Evolutionary conservation across 1,140 invertebrate genomes (phyloP).

Genomic region (Leptopilina boulardi): DNA sequence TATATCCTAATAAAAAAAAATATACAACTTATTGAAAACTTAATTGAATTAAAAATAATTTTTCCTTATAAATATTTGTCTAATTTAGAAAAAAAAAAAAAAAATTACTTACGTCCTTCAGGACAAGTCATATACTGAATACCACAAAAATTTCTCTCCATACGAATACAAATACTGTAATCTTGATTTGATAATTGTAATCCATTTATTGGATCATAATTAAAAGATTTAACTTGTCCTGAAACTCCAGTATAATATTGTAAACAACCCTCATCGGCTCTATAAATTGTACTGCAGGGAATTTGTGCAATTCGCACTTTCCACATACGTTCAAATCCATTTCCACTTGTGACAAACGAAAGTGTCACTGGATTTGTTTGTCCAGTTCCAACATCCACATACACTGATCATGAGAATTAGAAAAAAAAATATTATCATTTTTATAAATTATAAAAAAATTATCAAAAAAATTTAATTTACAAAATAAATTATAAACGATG

Average conservation of each 20-base stretch:
- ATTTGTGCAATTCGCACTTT: slow-evolving; percentile 89
- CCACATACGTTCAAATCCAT: slow-evolving; percentile 85
- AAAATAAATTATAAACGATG: too few species aligned
- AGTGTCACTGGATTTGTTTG: slow-evolving; percentile 85
- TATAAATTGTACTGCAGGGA: slow-evolving; percentile 83
- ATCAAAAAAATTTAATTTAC: background rate
- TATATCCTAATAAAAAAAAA: too few species aligned
- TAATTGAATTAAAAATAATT: too few species aligned
- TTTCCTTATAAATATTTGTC: too few species aligned
- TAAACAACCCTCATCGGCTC: slow-evolving; percentile 89
- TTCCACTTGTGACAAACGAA: slow-evolving; percentile 87
- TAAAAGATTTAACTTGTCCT: slow-evolving; percentile 88
- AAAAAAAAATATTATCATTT: background rate
- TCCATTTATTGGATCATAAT: slow-evolving; percentile 85
- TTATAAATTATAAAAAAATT: background rate
- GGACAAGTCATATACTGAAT: slow-evolving; percentile 88
- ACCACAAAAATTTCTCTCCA: slow-evolving; percentile 91
- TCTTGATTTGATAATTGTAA: slow-evolving; percentile 93
- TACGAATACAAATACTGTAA: slow-evolving; percentile 90
- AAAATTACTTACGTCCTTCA: slow-evolving; percentile 73
- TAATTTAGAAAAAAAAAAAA: too few species aligned
- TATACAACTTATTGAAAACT: too few species aligned
- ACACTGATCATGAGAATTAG: slow-evolving; percentile 81
- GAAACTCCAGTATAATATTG: slow-evolving; percentile 89
- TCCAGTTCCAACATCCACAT: slow-evolving; percentile 86